Evolutionary conservation across 2,888 invertebrate genomes (phyloP).

Genomic region (Eilema sororculum): DNA sequence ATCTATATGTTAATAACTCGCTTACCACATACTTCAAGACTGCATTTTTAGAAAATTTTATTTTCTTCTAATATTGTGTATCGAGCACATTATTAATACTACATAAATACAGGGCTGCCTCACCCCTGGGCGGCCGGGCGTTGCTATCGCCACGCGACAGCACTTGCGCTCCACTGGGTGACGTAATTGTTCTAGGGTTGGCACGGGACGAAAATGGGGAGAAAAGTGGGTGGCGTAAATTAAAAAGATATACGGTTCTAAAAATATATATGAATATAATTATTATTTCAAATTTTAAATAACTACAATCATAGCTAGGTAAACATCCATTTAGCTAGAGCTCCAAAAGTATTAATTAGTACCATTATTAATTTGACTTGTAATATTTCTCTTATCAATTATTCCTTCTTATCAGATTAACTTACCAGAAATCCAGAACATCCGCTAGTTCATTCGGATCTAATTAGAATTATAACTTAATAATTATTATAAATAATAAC

Average conservation of each 20-base stretch:
- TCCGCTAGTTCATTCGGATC: too few relatives aligned
- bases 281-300: not conserved
- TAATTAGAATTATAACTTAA: too few relatives aligned
- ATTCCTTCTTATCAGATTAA: too few relatives aligned
- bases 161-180: conserved; percentile 51
- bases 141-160: conserved; percentile 59
- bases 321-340: too few relatives aligned
- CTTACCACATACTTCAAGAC: not conserved
- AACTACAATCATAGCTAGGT: not conserved
- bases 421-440: too few relatives aligned
- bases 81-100: conserved; percentile 41
- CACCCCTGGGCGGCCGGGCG: conserved; percentile 40
- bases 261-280: not conserved
- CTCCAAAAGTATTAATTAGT: too few relatives aligned
- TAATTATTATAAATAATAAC: too few relatives aligned
- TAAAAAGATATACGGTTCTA: not conserved
- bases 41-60: conserved; percentile 4
- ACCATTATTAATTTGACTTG: too few relatives aligned
- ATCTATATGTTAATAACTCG: not conserved
- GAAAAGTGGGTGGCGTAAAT: not conserved
- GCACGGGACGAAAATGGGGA: conserved; percentile 1
- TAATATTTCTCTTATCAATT: too few relatives aligned
- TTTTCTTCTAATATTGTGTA: conserved; percentile 16
- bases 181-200: conserved; percentile 48
- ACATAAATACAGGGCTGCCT: conserved; percentile 58